A percentile compares a stretch with the other conserved stretches of the same genome.
phyloP scores from a whole-genome alignment of 2,888 invertebrate genomes.

The Microctonus aethiopoides region DNA sequence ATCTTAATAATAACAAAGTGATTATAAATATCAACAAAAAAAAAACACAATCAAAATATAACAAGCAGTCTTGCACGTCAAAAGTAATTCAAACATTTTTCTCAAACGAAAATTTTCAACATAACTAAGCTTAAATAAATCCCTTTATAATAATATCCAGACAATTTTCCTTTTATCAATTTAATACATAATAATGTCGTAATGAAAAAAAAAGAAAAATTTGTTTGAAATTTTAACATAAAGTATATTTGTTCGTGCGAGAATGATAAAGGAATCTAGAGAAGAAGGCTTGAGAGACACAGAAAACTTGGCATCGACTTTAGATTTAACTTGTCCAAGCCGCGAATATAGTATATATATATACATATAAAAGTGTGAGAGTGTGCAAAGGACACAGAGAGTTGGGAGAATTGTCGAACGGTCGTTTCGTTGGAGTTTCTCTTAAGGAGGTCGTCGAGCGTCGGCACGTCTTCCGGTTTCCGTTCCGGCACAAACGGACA shows the following conservation, averaged over 20 bases:
- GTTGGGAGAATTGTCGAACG: conserved; percentile 45
- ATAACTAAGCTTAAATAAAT: no score
- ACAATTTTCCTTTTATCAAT: no score
- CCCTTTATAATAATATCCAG: no score
- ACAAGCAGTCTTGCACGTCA: no score
- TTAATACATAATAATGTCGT: not conserved
- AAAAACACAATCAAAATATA: no score
- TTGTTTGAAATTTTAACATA: not conserved
- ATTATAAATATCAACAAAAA: no score
- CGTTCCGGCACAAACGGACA: conserved; percentile 44
- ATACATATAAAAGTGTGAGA: not conserved
- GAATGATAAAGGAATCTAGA: conserved; percentile 32
- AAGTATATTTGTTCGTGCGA: conserved; percentile 36
- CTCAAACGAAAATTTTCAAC: no score
- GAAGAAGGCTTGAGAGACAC: not conserved
- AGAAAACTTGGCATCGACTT: conserved; percentile 58
- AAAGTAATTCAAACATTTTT: no score
- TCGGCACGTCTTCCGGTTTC: conserved; percentile 51
- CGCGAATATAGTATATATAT: conserved; percentile 17
- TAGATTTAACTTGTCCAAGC: conserved; percentile 53
- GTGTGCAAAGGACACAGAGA: conserved; percentile 23
- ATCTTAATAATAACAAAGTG: no score
- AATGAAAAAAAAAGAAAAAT: not conserved
- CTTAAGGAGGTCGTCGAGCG: conserved; percentile 54
- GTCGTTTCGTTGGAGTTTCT: conserved; percentile 40